These are phyloP conservation scores for Amphiura filiformis DNA, from an alignment of 35 echinoderm and acorn worm genomes.

Conservation along the genomic window DNA sequence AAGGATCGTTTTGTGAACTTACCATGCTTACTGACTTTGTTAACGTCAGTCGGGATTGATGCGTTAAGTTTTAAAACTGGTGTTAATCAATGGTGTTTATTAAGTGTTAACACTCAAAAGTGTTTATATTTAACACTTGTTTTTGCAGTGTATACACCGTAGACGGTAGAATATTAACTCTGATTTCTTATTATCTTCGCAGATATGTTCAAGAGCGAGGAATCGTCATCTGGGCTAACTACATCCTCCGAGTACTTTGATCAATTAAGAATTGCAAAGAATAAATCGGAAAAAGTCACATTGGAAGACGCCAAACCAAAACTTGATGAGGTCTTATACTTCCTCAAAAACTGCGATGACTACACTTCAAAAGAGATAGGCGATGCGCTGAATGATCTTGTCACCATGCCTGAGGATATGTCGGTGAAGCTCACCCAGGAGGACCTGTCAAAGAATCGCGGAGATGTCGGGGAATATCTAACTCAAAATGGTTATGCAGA, in stretches of 20 bases:
- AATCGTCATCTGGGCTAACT: neutral
- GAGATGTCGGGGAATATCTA: neutral
- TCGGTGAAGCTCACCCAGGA: neutral
- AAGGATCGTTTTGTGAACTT: too few species aligned
- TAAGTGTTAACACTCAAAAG: too few species aligned
- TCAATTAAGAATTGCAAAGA: neutral
- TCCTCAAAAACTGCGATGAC: neutral
- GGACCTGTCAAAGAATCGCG: neutral
- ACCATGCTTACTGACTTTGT: too few species aligned
- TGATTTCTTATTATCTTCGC: too few species aligned
- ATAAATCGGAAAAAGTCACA: neutral
- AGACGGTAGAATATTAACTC: too few species aligned
- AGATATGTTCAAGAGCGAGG: neutral
- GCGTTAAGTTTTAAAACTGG: too few species aligned
- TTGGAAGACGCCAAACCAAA: neutral
- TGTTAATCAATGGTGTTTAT: too few species aligned
- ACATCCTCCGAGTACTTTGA: neutral
- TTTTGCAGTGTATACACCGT: too few species aligned
- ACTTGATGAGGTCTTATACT: neutral
- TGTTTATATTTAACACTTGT: too few species aligned
- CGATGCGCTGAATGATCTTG: neutral
- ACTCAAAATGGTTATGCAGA: neutral
- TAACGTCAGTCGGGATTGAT: too few species aligned
- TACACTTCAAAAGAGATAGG: neutral
- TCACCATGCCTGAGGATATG: neutral